These are phyloP conservation scores for Vulpes ferrilata DNA, from an alignment of 2,113 vertebrate genomes.

Conservation along the genomic window DNA sequence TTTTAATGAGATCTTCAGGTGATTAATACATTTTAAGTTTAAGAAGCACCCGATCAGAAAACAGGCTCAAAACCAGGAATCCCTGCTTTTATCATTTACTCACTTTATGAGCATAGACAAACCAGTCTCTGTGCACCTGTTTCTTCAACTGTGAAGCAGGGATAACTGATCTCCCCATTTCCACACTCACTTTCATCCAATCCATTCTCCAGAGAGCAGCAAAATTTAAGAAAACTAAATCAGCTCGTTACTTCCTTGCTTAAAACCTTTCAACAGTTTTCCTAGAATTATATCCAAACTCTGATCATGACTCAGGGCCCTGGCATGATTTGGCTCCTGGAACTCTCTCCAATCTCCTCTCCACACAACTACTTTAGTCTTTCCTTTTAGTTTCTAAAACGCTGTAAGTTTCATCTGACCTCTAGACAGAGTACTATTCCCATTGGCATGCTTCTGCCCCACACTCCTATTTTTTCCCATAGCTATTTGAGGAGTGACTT, in stretches of 20 bases:
- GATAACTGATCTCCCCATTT: slow-evolving; percentile 19
- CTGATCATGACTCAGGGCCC: neutral
- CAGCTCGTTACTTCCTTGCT: slow-evolving; percentile 45
- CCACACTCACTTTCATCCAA: slow-evolving; percentile 10
- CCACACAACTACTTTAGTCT: neutral
- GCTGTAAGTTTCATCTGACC: slow-evolving; percentile 46
- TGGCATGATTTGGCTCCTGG: neutral
- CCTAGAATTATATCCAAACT: slow-evolving; percentile 37
- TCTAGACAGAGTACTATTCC: neutral
- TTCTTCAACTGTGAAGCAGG: slow-evolving; percentile 44
- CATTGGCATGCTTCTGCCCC: neutral
- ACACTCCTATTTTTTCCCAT: neutral
- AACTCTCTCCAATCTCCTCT: slow-evolving; percentile 38
- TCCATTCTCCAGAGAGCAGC: slow-evolving; percentile 15
- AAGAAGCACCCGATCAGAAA: slow-evolving; percentile 36
- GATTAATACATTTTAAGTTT: neutral
- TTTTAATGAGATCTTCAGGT: slow-evolving; percentile 35
- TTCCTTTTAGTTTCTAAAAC: slow-evolving; percentile 41
- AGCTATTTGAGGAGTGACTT: slow-evolving; percentile 39
- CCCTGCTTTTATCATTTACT: neutral
- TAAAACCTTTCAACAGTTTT: slow-evolving; percentile 50
- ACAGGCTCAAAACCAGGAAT: slow-evolving; percentile 7
- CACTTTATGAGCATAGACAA: neutral
- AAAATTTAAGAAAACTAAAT: slow-evolving; percentile 54
- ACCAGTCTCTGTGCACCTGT: neutral